These are phyloP conservation scores for Siniperca knerii DNA, from an alignment of 2,113 vertebrate species.

Conservation along the genomic window DNA sequence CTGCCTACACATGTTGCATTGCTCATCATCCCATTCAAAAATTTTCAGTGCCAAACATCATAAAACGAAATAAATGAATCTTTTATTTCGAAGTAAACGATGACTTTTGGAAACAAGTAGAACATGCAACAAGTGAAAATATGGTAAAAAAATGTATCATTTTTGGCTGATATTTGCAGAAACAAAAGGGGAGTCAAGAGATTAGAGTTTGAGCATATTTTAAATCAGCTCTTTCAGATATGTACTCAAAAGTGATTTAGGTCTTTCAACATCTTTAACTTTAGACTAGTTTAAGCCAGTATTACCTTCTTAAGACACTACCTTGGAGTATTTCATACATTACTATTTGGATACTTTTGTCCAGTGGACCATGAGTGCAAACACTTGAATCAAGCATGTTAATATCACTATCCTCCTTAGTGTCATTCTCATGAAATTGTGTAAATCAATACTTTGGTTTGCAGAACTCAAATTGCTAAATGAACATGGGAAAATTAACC, in stretches of 20 bases:
- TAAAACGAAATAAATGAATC: background rate
- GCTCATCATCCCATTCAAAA: background rate
- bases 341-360: background rate
- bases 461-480: background rate
- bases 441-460: background rate
- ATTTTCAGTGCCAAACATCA: background rate
- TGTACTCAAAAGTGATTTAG: background rate
- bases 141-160: background rate
- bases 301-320: background rate
- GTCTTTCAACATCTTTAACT: background rate
- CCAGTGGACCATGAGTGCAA: background rate
- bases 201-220: background rate
- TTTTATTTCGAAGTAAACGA: background rate
- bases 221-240: background rate
- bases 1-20: background rate
- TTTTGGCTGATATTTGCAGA: background rate
- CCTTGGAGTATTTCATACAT: background rate
- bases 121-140: background rate
- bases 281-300: background rate
- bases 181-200: background rate
- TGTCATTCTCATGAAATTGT: background rate
- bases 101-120: background rate
- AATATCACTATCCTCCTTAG: background rate
- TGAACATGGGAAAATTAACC: conserved; percentile 2
- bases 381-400: background rate